These are phyloP conservation scores for Glyphotaelius pellucidus DNA, from an alignment of 2,888 invertebrate species.

Conservation along the genomic window DNA sequence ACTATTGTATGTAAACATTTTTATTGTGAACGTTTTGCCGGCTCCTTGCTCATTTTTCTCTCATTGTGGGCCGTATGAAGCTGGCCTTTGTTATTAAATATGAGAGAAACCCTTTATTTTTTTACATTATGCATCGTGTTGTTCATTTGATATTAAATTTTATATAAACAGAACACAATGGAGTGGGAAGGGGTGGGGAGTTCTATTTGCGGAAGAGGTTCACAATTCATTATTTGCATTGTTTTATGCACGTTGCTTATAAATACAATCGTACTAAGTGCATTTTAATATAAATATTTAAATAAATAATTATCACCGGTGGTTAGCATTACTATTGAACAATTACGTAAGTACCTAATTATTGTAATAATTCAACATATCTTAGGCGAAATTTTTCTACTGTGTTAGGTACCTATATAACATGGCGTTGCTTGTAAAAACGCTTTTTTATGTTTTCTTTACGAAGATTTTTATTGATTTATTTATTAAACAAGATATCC, in stretches of 20 bases:
- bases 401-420: too few species aligned
- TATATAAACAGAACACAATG: neutral
- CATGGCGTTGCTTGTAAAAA: too few species aligned
- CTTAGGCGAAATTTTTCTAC: neutral
- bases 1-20: constrained; percentile 44
- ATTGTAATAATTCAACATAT: neutral
- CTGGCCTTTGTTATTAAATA: constrained; percentile 5
- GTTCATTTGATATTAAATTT: neutral
- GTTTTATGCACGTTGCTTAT: neutral
- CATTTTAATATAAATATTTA: neutral
- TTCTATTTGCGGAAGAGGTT: neutral
- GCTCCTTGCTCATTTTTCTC: constrained; percentile 3
- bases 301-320: neutral
- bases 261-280: neutral
- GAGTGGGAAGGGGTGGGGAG: neutral
- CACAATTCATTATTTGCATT: neutral
- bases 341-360: neutral
- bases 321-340: neutral
- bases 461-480: too few species aligned
- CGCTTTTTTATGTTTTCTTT: too few species aligned
- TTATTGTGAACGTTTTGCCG: constrained; percentile 38
- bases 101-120: neutral
- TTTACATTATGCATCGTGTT: neutral
- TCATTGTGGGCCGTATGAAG: neutral
- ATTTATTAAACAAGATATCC: too few species aligned